Percentiles rank a stretch among this genome's conserved stretches.
phyloP scores from a whole-genome alignment of 2,113 vertebrate species.

The Onychostruthus taczanowskii region DNA sequence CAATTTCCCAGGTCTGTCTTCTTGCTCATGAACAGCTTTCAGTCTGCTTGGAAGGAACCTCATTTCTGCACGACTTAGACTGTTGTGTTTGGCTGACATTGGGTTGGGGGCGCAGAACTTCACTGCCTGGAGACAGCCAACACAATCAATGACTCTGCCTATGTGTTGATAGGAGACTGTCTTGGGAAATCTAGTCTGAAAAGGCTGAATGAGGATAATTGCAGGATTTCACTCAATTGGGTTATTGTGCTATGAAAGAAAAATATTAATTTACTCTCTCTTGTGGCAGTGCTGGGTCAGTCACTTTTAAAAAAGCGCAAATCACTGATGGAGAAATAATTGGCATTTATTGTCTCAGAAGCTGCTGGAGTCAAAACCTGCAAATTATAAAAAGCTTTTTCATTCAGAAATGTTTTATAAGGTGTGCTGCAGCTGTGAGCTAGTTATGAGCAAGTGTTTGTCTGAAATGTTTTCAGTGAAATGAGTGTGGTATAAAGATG shows the following conservation, averaged over 20 bases:
- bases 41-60: not conserved
- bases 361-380: not conserved
- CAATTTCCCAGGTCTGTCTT: not conserved
- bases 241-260: not conserved
- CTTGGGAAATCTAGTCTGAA: not conserved
- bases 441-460: not conserved
- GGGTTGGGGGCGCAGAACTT: not conserved
- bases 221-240: not conserved
- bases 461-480: not conserved
- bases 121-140: not conserved
- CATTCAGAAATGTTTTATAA: not conserved
- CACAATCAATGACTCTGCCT: not conserved
- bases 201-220: not conserved
- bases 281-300: not conserved
- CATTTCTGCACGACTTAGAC: not conserved
- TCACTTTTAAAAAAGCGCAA: not conserved
- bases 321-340: not conserved
- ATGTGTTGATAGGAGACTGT: not conserved
- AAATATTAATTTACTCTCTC: not conserved
- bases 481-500: not conserved
- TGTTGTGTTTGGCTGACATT: not conserved
- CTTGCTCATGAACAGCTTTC: not conserved
- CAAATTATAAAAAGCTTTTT: not conserved
- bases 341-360: not conserved
- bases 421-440: not conserved